A percentile compares a stretch with the other conserved stretches of the same genome.
Conservation (phyloP, 53 echinoderm and acorn worm genomes). For the Echinometra lucunter region DNA sequence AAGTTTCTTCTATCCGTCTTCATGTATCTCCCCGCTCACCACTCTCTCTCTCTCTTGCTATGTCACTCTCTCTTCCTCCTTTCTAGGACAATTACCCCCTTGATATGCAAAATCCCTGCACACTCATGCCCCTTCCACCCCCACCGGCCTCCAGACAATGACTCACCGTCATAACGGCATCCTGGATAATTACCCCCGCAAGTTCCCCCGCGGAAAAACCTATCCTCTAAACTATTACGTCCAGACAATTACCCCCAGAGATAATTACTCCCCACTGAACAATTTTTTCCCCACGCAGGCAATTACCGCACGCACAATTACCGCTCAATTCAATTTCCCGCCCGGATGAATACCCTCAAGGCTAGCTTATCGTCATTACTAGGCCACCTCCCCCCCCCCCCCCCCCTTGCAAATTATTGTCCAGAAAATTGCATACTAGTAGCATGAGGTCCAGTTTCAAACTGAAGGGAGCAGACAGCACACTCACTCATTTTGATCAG, state of each 20-base stretch:
- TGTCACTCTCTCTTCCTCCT: too few relatives aligned
- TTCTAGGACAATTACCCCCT: too few relatives aligned
- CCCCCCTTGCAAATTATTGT: too few relatives aligned
- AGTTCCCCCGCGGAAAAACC: neutral
- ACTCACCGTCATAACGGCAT: neutral
- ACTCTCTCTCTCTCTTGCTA: too few relatives aligned
- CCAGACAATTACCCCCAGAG: neutral
- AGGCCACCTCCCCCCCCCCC: neutral
- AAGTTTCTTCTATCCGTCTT: too few relatives aligned
- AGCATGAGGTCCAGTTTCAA: too few relatives aligned
- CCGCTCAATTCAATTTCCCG: neutral
- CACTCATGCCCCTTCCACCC: too few relatives aligned
- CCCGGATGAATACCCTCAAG: neutral
- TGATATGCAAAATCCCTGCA: too few relatives aligned
- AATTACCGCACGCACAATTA: constrained; percentile 4
- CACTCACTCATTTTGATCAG: too few relatives aligned
- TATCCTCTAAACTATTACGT: neutral
- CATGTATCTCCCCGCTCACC: too few relatives aligned
- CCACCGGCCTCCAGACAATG: neutral
- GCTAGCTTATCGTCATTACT: neutral
- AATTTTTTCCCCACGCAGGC: neutral
- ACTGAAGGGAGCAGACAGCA: too few relatives aligned
- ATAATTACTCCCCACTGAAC: neutral
- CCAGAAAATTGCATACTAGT: too few relatives aligned
- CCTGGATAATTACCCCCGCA: neutral